Percentiles rank a stretch among this genome's conserved stretches.
phyloP scores from a whole-genome alignment of 1,140 invertebrate genomes.

The Thaumetopoea pityocampa region DNA sequence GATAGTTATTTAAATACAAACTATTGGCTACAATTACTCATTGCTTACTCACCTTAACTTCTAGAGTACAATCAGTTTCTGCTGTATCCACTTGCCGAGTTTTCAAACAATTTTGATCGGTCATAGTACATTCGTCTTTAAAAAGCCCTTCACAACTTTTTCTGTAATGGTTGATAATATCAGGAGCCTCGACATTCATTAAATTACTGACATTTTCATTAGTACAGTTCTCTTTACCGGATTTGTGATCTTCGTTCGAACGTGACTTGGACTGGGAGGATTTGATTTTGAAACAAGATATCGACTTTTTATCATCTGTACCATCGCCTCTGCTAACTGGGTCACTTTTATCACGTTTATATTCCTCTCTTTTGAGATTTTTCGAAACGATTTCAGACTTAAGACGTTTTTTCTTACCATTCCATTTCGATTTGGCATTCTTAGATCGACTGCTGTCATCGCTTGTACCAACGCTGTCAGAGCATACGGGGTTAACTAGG shows the following conservation, averaged over 20 bases:
- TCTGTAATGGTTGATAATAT: constrained; percentile 58
- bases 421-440: constrained; percentile 51
- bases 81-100: constrained; percentile 32
- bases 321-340: constrained; percentile 43
- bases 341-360: constrained; percentile 39
- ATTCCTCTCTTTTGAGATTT: constrained; percentile 35
- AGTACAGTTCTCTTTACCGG: constrained; percentile 51
- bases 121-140: constrained; percentile 50
- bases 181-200: constrained; percentile 47
- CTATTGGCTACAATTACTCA: neutral
- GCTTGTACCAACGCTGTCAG: constrained; percentile 51
- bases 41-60: constrained; percentile 50
- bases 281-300: constrained; percentile 71
- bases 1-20: no score
- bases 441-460: constrained; percentile 62
- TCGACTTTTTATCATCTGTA: constrained; percentile 58
- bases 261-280: constrained; percentile 56
- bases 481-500: constrained; percentile 63
- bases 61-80: constrained; percentile 45
- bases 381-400: constrained; percentile 38
- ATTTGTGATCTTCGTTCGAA: constrained; percentile 49
- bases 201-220: constrained; percentile 63
- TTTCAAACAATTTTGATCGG: constrained; percentile 33
- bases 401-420: constrained; percentile 64
- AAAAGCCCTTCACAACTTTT: constrained; percentile 52